Percentiles rank a stretch among this genome's conserved stretches.
phyloP scores from a whole-genome alignment of 2,888 invertebrate genomes.

The Ormyrus labotus region DNA sequence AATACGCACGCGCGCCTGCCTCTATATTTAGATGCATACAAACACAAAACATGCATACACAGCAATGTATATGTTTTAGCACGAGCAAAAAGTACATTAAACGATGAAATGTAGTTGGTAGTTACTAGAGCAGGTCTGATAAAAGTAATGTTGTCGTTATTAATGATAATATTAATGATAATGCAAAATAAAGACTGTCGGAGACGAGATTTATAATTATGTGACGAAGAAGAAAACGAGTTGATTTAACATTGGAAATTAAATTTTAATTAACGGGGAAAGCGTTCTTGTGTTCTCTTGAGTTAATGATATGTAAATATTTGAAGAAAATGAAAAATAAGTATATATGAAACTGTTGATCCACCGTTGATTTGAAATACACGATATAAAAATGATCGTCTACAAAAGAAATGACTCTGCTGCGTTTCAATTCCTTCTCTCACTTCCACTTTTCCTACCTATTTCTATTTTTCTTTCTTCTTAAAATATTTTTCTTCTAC shows the following conservation, averaged over 20 bases:
- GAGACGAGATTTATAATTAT: constrained; percentile 51
- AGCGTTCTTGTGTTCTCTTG: constrained; percentile 1
- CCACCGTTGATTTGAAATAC: constrained; percentile 57
- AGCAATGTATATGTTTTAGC: constrained; percentile 45
- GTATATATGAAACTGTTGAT: constrained; percentile 55
- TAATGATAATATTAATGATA: constrained; percentile 41
- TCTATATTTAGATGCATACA: not conserved
- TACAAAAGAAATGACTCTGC: constrained; percentile 50
- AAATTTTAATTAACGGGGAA: constrained; percentile 41
- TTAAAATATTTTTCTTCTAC: not conserved
- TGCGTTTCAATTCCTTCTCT: constrained; percentile 54
- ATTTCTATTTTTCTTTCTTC: not conserved
- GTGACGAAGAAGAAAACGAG: constrained; percentile 29
- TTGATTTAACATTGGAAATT: constrained; percentile 33
- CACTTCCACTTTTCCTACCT: constrained; percentile 25
- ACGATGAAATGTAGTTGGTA: constrained; percentile 37
- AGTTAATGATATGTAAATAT: constrained; percentile 52
- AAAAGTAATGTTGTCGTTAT: constrained; percentile 45
- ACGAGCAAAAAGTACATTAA: constrained; percentile 50
- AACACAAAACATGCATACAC: constrained; percentile 21
- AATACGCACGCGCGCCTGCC: not conserved
- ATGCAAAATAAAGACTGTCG: constrained; percentile 54
- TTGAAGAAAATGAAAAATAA: constrained; percentile 22
- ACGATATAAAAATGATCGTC: constrained; percentile 52
- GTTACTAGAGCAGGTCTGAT: constrained; percentile 34